Evolutionary conservation across 2,888 invertebrate genomes (phyloP).

Genomic region (Noctua janthe): DNA sequence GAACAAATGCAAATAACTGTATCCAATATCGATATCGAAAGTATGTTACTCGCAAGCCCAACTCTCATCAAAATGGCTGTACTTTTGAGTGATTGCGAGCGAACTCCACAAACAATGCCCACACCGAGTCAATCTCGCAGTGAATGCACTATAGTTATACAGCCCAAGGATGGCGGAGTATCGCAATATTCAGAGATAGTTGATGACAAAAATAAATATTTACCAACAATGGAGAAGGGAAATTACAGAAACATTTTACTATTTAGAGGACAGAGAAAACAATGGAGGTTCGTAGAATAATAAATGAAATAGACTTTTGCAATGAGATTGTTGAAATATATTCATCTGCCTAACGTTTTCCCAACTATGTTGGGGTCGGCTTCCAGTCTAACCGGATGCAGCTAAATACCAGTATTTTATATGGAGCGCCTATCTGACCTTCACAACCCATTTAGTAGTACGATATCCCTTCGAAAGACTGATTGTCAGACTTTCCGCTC

Average conservation of each 20-base stretch:
- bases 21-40: conserved; percentile 56
- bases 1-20: background rate
- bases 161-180: conserved; percentile 48
- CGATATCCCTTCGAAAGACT: no score
- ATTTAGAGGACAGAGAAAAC: conserved; percentile 27
- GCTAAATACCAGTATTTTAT: no score
- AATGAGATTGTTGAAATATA: conserved; percentile 13
- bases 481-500: no score
- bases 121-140: conserved; percentile 84
- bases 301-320: conserved; percentile 10
- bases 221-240: conserved; percentile 36
- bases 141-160: conserved; percentile 72
- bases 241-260: conserved; percentile 46
- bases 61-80: conserved; percentile 77
- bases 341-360: background rate
- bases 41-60: conserved; percentile 49
- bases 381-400: no score
- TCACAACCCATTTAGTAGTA: no score
- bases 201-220: conserved; percentile 50
- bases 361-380: no score
- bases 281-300: conserved; percentile 11
- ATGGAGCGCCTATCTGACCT: no score
- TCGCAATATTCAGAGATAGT: conserved; percentile 56
- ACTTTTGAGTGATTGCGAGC: conserved; percentile 88
- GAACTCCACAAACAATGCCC: conserved; percentile 86